Conservation (phyloP, 2,113 vertebrate species). For the Hemichromis elongatus region DNA sequence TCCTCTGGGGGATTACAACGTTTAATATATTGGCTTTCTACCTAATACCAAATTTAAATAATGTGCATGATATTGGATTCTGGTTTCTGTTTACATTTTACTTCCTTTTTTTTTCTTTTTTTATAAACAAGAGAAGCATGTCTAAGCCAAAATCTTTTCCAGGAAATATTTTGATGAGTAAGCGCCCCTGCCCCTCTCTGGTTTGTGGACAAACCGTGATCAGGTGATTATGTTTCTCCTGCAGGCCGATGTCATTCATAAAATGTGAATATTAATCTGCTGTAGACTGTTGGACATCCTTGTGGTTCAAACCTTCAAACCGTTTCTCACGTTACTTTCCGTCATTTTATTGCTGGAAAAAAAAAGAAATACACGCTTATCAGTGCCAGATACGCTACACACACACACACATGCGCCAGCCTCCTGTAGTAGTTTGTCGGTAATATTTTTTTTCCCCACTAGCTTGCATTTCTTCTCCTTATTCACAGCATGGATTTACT, state of each 20-base stretch:
- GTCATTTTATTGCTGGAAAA: background rate
- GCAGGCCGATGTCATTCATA: background rate
- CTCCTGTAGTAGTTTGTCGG: background rate
- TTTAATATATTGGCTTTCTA: background rate
- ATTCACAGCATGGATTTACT: constrained; percentile 38
- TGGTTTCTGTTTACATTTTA: background rate
- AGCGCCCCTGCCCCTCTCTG: background rate
- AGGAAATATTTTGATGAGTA: background rate
- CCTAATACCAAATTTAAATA: background rate
- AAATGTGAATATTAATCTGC: background rate
- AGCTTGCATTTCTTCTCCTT: background rate
- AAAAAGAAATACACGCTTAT: background rate
- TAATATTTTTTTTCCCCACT: background rate
- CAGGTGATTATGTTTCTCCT: background rate
- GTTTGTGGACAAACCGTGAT: background rate
- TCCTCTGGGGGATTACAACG: background rate
- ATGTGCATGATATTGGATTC: background rate
- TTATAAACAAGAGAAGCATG: background rate
- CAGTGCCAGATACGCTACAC: constrained; percentile 12
- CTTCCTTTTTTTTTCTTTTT: background rate
- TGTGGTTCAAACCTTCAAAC: background rate
- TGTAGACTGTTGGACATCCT: constrained; percentile 16
- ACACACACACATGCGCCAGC: constrained; percentile 2
- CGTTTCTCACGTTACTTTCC: background rate
- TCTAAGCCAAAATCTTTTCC: background rate